Percentiles rank a stretch among this genome's conserved stretches.
Evolutionary conservation across 35 echinoderm and acorn worm species (phyloP).

Genomic region (Apostichopus californicus): DNA sequence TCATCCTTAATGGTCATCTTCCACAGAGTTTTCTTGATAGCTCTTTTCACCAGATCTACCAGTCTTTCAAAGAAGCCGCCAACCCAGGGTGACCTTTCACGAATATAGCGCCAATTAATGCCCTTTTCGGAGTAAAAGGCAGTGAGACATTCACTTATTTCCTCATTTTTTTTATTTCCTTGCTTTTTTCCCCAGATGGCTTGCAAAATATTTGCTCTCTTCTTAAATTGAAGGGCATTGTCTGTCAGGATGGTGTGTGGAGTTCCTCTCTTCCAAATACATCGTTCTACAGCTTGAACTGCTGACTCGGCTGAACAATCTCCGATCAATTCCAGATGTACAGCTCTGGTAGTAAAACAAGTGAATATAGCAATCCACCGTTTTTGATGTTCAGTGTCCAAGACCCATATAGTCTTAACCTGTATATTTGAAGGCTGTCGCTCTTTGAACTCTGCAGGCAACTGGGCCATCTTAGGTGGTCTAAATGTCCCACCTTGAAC

Average conservation of each 20-base stretch:
- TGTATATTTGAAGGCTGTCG: constrained; percentile 4
- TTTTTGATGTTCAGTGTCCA: not conserved
- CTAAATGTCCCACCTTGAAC: too few relatives aligned
- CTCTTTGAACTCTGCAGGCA: constrained; percentile 10
- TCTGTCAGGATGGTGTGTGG: constrained; percentile 6
- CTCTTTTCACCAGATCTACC: too few relatives aligned
- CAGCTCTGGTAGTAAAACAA: too few relatives aligned
- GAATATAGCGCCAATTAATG: too few relatives aligned
- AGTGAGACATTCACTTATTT: not conserved
- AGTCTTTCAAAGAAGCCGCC: constrained; percentile 26
- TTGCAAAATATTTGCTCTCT: not conserved
- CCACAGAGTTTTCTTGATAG: constrained; percentile 30
- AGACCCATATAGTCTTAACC: not conserved
- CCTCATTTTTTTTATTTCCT: not conserved
- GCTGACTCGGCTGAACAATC: constrained; percentile 29
- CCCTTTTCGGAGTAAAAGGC: not conserved
- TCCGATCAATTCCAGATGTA: not conserved
- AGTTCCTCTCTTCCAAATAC: not conserved
- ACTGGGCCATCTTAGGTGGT: not conserved
- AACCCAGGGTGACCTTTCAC: too few relatives aligned
- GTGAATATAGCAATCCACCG: too few relatives aligned
- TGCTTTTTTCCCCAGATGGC: not conserved
- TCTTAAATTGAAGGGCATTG: constrained; percentile 21
- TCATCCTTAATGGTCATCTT: not conserved
- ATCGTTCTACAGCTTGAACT: constrained; percentile 35